Conservation (phyloP, 2,113 vertebrate species). For the Eonycteris spelaea region DNA sequence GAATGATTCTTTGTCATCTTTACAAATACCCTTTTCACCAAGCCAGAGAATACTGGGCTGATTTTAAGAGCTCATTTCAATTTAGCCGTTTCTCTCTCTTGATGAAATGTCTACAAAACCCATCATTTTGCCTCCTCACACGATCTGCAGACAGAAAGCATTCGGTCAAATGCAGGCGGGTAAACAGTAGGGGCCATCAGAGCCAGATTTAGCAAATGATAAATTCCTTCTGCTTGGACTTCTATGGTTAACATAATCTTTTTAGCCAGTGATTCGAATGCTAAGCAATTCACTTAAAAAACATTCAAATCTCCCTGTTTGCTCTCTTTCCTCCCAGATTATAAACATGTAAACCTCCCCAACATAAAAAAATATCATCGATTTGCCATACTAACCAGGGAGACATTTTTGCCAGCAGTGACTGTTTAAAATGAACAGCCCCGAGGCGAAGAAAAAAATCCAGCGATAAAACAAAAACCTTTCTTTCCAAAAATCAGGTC, state of each 20-base stretch:
- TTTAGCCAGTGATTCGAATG: not conserved
- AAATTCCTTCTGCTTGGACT: not conserved
- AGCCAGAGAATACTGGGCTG: not conserved
- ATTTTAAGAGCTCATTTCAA: not conserved
- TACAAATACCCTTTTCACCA: not conserved
- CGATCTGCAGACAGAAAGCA: not conserved
- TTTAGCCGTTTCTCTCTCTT: not conserved
- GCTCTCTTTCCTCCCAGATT: not conserved
- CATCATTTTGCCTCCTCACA: not conserved
- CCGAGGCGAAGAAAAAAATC: not conserved
- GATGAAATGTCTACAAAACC: not conserved
- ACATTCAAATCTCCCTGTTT: no score
- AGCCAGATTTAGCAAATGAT: not conserved
- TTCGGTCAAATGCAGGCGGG: not conserved
- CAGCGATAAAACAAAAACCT: not conserved
- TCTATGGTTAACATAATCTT: not conserved
- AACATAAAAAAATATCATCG: not conserved
- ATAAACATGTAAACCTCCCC: not conserved
- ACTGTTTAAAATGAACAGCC: not conserved
- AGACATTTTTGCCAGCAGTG: not conserved
- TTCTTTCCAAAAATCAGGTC: not conserved
- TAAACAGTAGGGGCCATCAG: no score
- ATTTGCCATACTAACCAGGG: not conserved
- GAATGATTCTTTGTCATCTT: not conserved
- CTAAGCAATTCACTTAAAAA: not conserved